Evolutionary conservation across 1,140 invertebrate genomes (phyloP).

Genomic region (Ooceraea biroi): DNA sequence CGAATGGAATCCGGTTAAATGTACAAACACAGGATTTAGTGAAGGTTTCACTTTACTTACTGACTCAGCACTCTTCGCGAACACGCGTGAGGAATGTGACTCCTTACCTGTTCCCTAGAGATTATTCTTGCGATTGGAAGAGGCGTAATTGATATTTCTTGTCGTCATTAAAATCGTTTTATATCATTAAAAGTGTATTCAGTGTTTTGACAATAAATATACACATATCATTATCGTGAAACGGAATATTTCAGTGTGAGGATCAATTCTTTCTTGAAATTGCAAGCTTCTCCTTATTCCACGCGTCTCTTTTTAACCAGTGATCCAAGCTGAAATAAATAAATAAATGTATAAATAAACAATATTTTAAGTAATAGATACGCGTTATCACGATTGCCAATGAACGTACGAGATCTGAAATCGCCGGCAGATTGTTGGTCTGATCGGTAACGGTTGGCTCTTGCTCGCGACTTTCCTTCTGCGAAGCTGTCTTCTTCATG

Average conservation of each 20-base stretch:
- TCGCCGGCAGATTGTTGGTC: slow-evolving; percentile 91
- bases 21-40: neutral
- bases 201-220: slow-evolving; percentile 32
- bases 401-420: slow-evolving; percentile 90
- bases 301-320: slow-evolving; percentile 90
- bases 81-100: neutral
- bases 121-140: slow-evolving; percentile 1
- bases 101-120: neutral
- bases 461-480: slow-evolving; percentile 86
- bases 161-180: slow-evolving; percentile 17
- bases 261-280: neutral
- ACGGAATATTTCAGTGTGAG: neutral
- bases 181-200: slow-evolving; percentile 43
- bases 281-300: slow-evolving; percentile 83
- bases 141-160: neutral
- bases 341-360: slow-evolving; percentile 8
- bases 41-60: neutral
- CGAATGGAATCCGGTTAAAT: neutral
- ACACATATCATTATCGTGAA: slow-evolving; percentile 25
- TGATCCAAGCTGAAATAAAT: slow-evolving; percentile 88
- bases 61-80: slow-evolving; percentile 3
- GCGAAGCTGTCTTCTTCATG: slow-evolving; percentile 88
- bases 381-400: neutral
- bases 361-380: no score
- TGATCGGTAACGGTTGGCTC: slow-evolving; percentile 89